Evolutionary conservation across 2,797 vertebrate genomes (phyloP).

Genomic region (Neoniphon sammara): DNA sequence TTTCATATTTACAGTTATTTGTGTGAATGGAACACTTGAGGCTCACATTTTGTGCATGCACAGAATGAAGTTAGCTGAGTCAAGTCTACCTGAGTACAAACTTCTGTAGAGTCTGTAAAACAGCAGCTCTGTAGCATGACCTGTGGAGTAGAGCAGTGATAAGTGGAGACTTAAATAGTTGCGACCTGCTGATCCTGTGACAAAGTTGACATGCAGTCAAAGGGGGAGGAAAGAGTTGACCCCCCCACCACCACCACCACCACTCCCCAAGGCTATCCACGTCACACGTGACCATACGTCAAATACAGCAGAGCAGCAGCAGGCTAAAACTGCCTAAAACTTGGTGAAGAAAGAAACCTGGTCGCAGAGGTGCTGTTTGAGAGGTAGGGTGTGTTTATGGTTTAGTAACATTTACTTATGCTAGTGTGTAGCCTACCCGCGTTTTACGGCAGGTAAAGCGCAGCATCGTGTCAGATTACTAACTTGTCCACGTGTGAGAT

Average conservation of each 20-base stretch:
- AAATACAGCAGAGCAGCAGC: conserved; percentile 1
- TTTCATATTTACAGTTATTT: neutral
- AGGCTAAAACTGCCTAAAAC: neutral
- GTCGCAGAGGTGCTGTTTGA: neutral
- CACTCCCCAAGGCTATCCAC: neutral
- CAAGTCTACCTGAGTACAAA: no score
- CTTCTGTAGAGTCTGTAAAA: no score
- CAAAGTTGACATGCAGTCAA: neutral
- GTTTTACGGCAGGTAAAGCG: neutral
- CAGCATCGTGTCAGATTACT: neutral
- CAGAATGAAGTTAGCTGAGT: no score
- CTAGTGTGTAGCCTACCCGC: no score
- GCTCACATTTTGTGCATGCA: no score
- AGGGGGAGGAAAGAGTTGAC: neutral
- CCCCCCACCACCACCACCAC: no score
- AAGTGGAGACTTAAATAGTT: neutral
- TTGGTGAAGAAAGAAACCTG: neutral
- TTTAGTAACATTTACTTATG: neutral
- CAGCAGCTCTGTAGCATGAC: neutral
- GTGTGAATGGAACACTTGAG: no score
- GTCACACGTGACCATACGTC: conserved; percentile 59
- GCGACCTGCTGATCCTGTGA: neutral
- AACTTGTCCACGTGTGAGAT: conserved; percentile 16
- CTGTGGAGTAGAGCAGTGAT: neutral
- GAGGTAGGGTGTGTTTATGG: conserved; percentile 48